Base-by-base conservation (phyloP, 2,113 vertebrate genomes). In the Axis porcinus region DNA sequence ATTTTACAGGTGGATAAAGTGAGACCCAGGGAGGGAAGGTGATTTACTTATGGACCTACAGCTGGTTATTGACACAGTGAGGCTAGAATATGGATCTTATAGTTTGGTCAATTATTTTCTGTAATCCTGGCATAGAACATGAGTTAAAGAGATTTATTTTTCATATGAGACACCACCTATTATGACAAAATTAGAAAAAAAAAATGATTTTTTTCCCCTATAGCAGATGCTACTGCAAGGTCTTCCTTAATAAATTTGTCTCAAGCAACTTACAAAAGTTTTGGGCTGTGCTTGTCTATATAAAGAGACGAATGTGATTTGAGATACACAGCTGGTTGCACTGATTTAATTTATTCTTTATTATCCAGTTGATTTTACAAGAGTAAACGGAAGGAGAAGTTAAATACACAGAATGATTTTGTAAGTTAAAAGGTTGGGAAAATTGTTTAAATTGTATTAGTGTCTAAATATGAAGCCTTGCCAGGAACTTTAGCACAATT, bases 371-470 rank as follows among this genome's bases (percentile, higher is more conserved):
- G 92, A 94, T 40, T 97, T 96, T 97, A 91, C 27, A 96, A 97
- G 62, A 92, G 47, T 93, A 89, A 91, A 36, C 40, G 9, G 17
- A 95, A 28, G 50, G 67, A 94, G 28, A 97, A 91, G 25, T 92
- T 95, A 98, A 98, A 95, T 89, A 95, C 67, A 83, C 96, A 92
- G 40, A 96, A 95, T 87, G n/a, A 87, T 94, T 98, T 96, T 40
- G 81, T 89, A 70, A 96, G 74, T 94, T 90, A 83, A 87, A 96
- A 92, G 76, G n/a, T 87, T 93, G 78, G 57, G 78, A 96, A 95
- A 94, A 95, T 96, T 93, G 67, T 94, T 96, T 93, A 96, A 86
- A 91, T 87, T 93, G 12, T 92, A 89, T 95, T 95, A 86, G 43
- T 96, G 62, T 92, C 62, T 93, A 96, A 95, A 95, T 76, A 89